phyloP scores from a whole-genome alignment of 2,113 vertebrate genomes.

The Osmerus eperlanus region DNA sequence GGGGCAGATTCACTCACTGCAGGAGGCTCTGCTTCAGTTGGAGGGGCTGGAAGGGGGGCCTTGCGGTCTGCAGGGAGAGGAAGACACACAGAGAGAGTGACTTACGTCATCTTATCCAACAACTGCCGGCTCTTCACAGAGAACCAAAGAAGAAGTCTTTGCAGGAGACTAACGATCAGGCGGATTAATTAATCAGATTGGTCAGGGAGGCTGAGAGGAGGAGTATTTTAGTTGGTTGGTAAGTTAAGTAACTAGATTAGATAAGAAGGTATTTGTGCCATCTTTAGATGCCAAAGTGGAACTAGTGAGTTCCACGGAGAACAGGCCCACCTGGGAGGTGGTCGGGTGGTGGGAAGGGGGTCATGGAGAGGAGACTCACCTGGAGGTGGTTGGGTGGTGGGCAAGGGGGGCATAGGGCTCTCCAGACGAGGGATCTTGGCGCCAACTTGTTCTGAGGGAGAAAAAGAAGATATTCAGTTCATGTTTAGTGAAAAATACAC shows the following conservation, averaged over 20 bases:
- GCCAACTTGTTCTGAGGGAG: conserved; percentile 84
- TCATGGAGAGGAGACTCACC: conserved; percentile 67
- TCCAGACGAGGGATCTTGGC: conserved; percentile 92
- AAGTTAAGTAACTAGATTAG: no score
- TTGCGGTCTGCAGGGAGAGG: conserved; percentile 78
- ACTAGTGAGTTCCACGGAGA: no score
- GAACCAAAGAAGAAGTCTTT: no score
- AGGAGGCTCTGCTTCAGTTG: conserved; percentile 66
- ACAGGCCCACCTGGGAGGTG: conserved; percentile 82
- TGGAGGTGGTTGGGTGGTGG: conserved; percentile 84
- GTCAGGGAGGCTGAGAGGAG: no score
- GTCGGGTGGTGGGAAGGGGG: conserved; percentile 47
- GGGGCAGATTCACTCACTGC: conserved; percentile 80
- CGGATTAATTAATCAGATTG: no score
- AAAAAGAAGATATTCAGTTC: conserved; percentile 19
- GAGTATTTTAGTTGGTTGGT: no score
- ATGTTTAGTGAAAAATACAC: no score
- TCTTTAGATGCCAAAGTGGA: no score
- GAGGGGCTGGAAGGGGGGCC: conserved; percentile 73
- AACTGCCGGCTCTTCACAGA: no score
- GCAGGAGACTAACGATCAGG: no score
- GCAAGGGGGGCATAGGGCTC: conserved; percentile 87
- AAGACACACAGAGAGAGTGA: not conserved
- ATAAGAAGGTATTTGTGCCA: no score
- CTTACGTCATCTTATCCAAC: not conserved